Evolutionary conservation across 2,888 invertebrate genomes (phyloP), one percentile per base, ranked within the genome.

Genomic region (Drosophila algonquin): DNA sequence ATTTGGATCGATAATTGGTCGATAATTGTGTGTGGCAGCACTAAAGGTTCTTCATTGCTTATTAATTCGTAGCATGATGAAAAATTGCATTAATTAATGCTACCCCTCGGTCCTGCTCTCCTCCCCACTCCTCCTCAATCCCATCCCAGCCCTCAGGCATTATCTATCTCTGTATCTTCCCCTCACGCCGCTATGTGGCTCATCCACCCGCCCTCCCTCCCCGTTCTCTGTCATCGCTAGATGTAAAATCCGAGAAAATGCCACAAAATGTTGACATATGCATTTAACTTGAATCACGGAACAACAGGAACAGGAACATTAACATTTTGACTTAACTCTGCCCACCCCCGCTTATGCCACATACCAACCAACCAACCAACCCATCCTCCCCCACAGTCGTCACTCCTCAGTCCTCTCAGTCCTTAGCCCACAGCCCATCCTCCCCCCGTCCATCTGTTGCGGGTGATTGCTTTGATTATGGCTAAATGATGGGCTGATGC

Each of bases 261-360:
- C 24, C 27, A 27, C 54, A 59, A 72, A 79, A 82, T 83, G 68
- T 59, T 69, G 71, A 69, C 82, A 83, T 85, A 78, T 82, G 82
- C 69, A 45, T 53, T 27, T 32, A 18, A 54, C 55, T 55, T 50
- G 61, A 63, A 58, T 35, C 10, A 16, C 16, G 45, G 18, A 65
- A 35, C 32, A 24, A 44, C 32, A 14, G 30, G 4, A 45, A 27
- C 50, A 24, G 63, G 14, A 35, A 67, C 64, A 64, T 64, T 64
- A 64, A 64, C 55, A 51, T 67, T 67, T 21, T 67, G 67, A 64
- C 67, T 67, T 57, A 56, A 44, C 63, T 32, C 53, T 50, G 18
- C 4, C 16, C 32, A 9, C 32, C 6, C 16, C 45, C 21, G 21
- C 21, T 21, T 21, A 24, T 47, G 32, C 12, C 14, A 40, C n/a